Conservation (phyloP, 92 coral and sea anemone species). For the Umimayanthus chanpuru region DNA sequence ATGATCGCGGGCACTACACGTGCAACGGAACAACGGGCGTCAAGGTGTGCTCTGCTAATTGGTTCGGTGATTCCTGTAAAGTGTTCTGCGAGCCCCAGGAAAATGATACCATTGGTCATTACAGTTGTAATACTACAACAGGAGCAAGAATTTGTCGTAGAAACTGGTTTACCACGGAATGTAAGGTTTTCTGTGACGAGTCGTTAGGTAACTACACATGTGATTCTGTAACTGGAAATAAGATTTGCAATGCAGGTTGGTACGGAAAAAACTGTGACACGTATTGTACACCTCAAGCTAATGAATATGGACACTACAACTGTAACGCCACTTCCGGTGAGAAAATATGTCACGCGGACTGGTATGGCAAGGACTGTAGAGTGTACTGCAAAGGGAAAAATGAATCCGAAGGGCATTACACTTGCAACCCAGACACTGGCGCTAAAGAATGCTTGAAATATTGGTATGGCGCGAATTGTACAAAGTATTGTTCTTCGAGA, state of each 20-base stretch:
- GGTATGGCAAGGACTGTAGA: constrained; percentile 67
- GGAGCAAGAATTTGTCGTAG: constrained; percentile 66
- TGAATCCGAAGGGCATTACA: constrained; percentile 56
- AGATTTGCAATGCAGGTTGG: constrained; percentile 59
- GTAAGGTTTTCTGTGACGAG: constrained; percentile 64
- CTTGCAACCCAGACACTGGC: constrained; percentile 59
- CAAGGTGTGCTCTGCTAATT: constrained; percentile 54
- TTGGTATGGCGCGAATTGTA: constrained; percentile 77
- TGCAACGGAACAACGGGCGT: constrained; percentile 65
- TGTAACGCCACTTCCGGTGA: constrained; percentile 68
- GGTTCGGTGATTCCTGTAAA: constrained; percentile 72
- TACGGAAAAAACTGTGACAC: constrained; percentile 58
- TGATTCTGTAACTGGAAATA: constrained; percentile 55
- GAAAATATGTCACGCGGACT: constrained; percentile 57
- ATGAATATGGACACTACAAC: constrained; percentile 66
- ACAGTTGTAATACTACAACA: constrained; percentile 55
- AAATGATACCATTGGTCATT: constrained; percentile 60
- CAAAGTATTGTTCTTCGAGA: constrained; percentile 50
- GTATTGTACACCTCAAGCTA: constrained; percentile 47
- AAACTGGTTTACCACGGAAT: constrained; percentile 73
- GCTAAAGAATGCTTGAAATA: constrained; percentile 57
- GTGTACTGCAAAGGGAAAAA: constrained; percentile 58
- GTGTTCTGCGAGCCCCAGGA: constrained; percentile 68
- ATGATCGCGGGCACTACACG: constrained; percentile 72
- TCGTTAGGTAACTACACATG: constrained; percentile 70